Evolutionary conservation across 1,140 invertebrate species (phyloP), one percentile per base, ranked within the genome.

Genomic region (Bombus picipes): DNA sequence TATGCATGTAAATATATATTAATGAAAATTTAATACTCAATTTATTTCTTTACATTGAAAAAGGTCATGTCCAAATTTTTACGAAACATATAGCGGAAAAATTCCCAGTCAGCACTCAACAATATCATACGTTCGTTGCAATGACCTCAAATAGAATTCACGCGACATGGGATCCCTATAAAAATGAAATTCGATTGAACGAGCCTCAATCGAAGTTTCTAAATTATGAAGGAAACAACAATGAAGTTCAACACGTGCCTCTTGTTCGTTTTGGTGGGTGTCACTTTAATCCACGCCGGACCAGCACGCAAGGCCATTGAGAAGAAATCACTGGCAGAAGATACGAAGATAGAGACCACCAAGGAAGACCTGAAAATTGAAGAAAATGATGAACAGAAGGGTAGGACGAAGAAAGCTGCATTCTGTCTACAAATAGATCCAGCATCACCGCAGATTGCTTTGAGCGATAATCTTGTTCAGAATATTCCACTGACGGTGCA

Each of bases 371-470:
- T 79, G 15, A 68, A 81, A 8, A n/a, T 76, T 2, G 87, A 90
- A 9, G 84, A 74, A 3, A 37, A 32, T 32, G 74, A 65, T 9
- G 34, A 70, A 39, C 74, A 91, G 2, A 90, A 90, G 32, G 89
- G 81, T 3, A 86, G 89, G 13, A 9, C 74, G 0, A 91, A 91
- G 41, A 91, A 91, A 68, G 75, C 89, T 3, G 25, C 62, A 0
- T 81, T 91, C 18, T 86, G 83, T 39, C 68, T 90, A 5, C 65
- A 88, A 22, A 57, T 91, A 39, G 53, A 32, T 3, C 70, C 82
- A 10, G 73, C n/a, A 62, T 39, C 28, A 3, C 8, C 59, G 15
- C 81, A 70, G 5, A 1, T 70, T 34, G 28, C 65, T 15, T 86
- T 87, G 32, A 79, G 13, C 4, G 71, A 71, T 1, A 12, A 28